A percentile compares a stretch with the other conserved stretches of the same genome.
Conservation (phyloP, 2,797 vertebrate species). For the Neosilurus mollespiculum region DNA sequence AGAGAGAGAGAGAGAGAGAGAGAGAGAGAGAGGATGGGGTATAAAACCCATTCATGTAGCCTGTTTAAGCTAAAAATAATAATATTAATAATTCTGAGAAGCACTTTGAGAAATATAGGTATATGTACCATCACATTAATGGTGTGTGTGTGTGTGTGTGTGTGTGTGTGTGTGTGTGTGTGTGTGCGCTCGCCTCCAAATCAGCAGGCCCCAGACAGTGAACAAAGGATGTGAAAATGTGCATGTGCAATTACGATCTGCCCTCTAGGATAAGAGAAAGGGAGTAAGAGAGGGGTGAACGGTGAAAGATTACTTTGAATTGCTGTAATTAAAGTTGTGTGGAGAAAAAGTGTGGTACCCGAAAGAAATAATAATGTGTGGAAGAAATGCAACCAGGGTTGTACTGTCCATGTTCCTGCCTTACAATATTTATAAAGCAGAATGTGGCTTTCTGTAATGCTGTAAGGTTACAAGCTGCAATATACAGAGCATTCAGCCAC, state of each 20-base stretch:
- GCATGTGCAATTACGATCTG: conserved; percentile 4
- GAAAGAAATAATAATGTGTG: background rate
- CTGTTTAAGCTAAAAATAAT: conserved; percentile 1
- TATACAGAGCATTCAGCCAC: conserved; percentile 6
- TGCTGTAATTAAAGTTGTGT: conserved; percentile 33
- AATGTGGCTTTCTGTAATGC: conserved; percentile 12
- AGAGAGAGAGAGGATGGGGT: too few relatives aligned
- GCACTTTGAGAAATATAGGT: background rate
- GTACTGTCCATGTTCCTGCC: background rate
- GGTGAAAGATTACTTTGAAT: conserved; percentile 24
- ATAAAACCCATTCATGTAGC: background rate
- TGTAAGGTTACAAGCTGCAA: conserved; percentile 1
- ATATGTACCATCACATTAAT: background rate
- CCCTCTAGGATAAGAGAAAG: conserved; percentile 15
- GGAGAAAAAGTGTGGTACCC: background rate
- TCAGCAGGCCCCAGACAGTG: background rate
- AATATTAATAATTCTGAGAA: too few relatives aligned
- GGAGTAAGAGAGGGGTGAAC: conserved; percentile 5
- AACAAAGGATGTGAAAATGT: conserved; percentile 8
- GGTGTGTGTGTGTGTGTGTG: background rate
- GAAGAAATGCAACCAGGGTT: conserved; percentile 3
- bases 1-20: too few relatives aligned
- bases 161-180: background rate
- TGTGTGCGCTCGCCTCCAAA: background rate
- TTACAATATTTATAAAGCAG: background rate